Evolutionary conservation across 2,888 invertebrate species (phyloP).

Genomic region (Sepioteuthis lessoniana): DNA sequence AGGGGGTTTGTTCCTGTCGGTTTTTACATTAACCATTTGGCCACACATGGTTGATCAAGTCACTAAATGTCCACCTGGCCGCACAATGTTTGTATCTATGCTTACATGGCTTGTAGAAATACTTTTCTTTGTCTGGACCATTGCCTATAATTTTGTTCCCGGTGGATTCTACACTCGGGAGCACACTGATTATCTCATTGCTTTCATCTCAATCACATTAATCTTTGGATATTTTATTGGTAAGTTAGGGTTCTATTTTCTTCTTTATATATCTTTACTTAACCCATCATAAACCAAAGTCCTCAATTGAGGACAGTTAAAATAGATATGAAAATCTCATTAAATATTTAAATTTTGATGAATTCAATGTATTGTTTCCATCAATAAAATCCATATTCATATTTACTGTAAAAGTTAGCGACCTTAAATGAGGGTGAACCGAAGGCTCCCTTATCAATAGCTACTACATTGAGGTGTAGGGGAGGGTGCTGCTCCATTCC

Average conservation of each 20-base stretch:
- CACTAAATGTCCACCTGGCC: constrained; percentile 67
- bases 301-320: too few species aligned
- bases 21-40: constrained; percentile 73
- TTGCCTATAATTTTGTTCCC: constrained; percentile 76
- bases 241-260: constrained; percentile 48
- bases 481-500: too few species aligned
- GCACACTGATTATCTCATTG: constrained; percentile 72
- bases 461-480: too few species aligned
- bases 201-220: constrained; percentile 63
- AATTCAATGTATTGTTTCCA: too few species aligned
- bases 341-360: too few species aligned
- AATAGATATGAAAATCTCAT: too few species aligned
- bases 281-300: too few species aligned
- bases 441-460: too few species aligned
- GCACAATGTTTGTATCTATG: constrained; percentile 67
- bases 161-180: constrained; percentile 75
- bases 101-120: constrained; percentile 70
- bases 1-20: constrained; percentile 71
- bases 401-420: too few species aligned
- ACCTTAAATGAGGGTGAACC: too few species aligned
- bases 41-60: constrained; percentile 68
- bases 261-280: neutral
- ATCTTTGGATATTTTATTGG: constrained; percentile 65
- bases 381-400: too few species aligned
- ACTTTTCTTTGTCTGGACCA: constrained; percentile 75